These are phyloP conservation scores for Trinectes maculatus DNA, from an alignment of 2,113 vertebrate species.

Conservation along the genomic window DNA sequence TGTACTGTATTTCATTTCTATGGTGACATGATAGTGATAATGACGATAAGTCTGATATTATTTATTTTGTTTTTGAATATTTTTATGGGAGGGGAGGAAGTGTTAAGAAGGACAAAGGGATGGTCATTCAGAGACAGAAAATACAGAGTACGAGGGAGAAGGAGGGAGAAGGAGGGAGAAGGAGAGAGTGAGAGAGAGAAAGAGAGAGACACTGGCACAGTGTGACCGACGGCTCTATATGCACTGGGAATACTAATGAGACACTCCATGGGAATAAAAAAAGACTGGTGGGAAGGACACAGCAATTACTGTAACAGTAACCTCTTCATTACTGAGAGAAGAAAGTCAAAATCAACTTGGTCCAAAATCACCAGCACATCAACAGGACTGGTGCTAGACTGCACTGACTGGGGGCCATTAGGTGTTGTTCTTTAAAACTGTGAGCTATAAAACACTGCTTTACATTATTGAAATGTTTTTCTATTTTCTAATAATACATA, in stretches of 20 bases:
- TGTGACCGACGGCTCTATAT: slow-evolving; percentile 58
- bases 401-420: no score
- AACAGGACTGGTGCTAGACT: neutral
- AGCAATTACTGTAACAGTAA: slow-evolving; percentile 55
- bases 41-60: no score
- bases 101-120: slow-evolving; percentile 21
- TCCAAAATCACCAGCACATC: neutral
- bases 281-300: slow-evolving; percentile 37
- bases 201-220: slow-evolving; percentile 53
- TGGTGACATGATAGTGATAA: no score
- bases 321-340: slow-evolving; percentile 48
- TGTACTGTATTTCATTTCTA: neutral
- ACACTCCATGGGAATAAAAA: slow-evolving; percentile 45
- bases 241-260: slow-evolving; percentile 73
- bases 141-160: slow-evolving; percentile 32
- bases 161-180: slow-evolving; percentile 26
- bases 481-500: no score
- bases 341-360: slow-evolving; percentile 4
- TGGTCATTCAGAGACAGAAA: slow-evolving; percentile 6
- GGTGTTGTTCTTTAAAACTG: no score
- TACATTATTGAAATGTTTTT: no score
- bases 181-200: slow-evolving; percentile 32
- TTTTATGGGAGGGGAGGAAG: slow-evolving; percentile 24
- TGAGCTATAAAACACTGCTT: no score
- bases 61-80: slow-evolving; percentile 61